phyloP scores from a whole-genome alignment of 2,113 vertebrate species.

The Pituophis catenifer region DNA sequence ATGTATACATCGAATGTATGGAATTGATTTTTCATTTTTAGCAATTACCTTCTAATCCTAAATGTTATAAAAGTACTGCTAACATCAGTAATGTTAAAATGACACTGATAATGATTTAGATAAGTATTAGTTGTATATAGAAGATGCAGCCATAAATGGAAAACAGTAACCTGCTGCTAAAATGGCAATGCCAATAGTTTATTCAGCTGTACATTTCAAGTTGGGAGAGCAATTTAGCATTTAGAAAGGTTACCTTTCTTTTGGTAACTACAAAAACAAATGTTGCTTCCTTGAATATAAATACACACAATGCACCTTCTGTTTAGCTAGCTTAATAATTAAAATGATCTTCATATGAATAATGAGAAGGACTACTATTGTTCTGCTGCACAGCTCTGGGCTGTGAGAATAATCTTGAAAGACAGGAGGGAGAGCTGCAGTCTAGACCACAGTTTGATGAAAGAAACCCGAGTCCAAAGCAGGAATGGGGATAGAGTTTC shows the following conservation, averaged over 20 bases:
- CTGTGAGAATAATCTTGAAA: neutral
- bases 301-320: neutral
- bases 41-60: neutral
- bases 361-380: neutral
- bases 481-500: neutral
- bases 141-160: neutral
- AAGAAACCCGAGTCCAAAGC: neutral
- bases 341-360: neutral
- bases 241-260: neutral
- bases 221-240: neutral
- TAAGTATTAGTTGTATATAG: neutral
- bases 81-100: neutral
- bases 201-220: neutral
- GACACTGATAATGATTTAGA: neutral
- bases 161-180: neutral
- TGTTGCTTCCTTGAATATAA: neutral
- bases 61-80: neutral
- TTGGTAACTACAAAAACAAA: neutral
- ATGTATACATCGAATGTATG: neutral
- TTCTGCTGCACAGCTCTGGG: neutral
- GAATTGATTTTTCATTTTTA: neutral
- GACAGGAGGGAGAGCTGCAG: neutral
- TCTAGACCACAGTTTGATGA: neutral
- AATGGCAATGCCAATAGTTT: neutral
- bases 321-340: neutral